phyloP scores from a whole-genome alignment of 2,797 vertebrate species.

The Acomys russatus region DNA sequence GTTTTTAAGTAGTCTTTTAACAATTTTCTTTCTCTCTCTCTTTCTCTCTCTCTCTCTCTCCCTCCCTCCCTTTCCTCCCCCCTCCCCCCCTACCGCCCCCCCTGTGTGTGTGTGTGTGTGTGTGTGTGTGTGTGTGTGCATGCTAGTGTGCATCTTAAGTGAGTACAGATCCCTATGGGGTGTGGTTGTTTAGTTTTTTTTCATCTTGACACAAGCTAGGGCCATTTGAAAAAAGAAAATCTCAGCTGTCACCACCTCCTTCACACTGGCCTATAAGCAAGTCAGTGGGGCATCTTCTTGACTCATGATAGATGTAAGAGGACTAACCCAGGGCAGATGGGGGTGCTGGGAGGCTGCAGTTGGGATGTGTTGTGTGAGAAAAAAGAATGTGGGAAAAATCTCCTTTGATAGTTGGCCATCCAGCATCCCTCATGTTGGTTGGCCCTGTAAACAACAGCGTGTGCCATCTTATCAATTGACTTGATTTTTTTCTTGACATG shows the following conservation, averaged over 20 bases:
- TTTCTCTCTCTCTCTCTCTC: too few relatives aligned
- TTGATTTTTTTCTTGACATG: constrained; percentile 49
- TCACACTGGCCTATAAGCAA: neutral
- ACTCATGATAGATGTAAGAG: too few relatives aligned
- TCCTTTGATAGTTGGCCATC: neutral
- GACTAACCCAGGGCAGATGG: neutral
- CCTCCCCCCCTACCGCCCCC: too few relatives aligned
- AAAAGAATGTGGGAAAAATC: neutral
- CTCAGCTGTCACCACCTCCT: neutral
- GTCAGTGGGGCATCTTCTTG: too few relatives aligned
- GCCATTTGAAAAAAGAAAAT: neutral
- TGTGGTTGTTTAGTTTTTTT: neutral
- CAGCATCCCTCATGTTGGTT: neutral
- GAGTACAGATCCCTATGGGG: neutral
- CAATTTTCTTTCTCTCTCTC: neutral
- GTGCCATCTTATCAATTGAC: constrained; percentile 31
- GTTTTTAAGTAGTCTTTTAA: neutral
- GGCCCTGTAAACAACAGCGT: neutral
- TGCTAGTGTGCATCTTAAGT: neutral
- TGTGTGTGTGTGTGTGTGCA: neutral
- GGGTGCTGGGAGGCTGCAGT: neutral
- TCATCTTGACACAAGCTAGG: neutral
- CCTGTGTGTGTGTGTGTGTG: neutral
- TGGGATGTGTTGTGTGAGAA: neutral
- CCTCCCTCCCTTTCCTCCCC: neutral